Evolutionary conservation across 1,140 invertebrate genomes (phyloP), one percentile per base, ranked within the genome.

Genomic region (Mycetomoellerius zeteki): DNA sequence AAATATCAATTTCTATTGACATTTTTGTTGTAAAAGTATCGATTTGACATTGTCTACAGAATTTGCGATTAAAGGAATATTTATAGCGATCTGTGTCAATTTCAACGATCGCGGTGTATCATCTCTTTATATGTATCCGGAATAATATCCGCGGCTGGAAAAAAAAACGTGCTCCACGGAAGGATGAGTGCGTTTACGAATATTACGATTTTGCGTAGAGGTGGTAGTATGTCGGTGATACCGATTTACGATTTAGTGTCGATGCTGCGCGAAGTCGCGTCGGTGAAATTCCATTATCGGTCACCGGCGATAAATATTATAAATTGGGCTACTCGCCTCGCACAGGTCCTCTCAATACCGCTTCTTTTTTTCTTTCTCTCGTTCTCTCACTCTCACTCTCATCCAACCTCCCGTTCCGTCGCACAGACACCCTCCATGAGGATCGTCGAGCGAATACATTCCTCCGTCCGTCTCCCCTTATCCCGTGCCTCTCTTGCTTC

Each of bases 271-370:
- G 75, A 71, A 88, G 82, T 80, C 81, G 88, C 86, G 84, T 84
- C 73, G 82, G 86, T 90, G 80, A 94, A 95, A 94, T 94, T 95
- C 93, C 92, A 94, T 94, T 94, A 94, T 94, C 94, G 90, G 88
- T 90, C 93, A 86, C 86, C 86, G 87, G 86, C 92, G 92, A 95
- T 95, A 95, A 94, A 94, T 95, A 94, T 94, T 95, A 93, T 95
- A 94, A 94, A 94, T 93, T 94, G 92, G 88, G 88, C 77, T 62
- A 75, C 58, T 86, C 65, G 71, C 81, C 50, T 37, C 56, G 62
- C 54, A 67, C 60, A 67, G 64, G 30, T 54, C 67, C 56, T 21
- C 80, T 85, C 69, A 72, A 65, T 67, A 60, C 62, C 30, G 64
- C n/a, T 50, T n/a, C 6, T 76, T 47, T 60, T 27, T 30, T 43